Evolutionary conservation across 2,888 invertebrate genomes (phyloP), one percentile per base, ranked within the genome.

Genomic region (Charanyca ferruginea): DNA sequence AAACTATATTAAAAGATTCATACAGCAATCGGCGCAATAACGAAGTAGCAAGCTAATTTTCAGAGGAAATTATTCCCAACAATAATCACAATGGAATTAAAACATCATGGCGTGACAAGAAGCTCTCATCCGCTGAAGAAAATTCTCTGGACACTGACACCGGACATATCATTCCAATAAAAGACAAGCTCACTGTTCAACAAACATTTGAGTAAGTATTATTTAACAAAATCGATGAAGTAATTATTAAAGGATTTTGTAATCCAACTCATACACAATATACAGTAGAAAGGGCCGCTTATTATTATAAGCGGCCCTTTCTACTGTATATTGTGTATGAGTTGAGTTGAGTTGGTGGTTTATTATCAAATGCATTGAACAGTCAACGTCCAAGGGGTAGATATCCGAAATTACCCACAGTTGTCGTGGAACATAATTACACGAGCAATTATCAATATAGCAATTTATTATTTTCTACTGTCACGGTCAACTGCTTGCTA

Each of bases 381-480:
- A 28, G 9, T n/a, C 44, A 53, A 61, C 13, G 18, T 53, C 28
- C 20, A 45, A 38, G 11, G 11, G 32, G 32, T 11, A 11, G 32
- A 3, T 32, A 47, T 48, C 54, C 54, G 44, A 78, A 73, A 52
- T 52, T 32, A 66, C 42, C 45, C 13, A 61, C 67, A 13, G 66
- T 20, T 45, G 25, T 16, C 58, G 58, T 62, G 54, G 48, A 47
- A 35, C n/a, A 9, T 60, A 78, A 75, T 75, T 75, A 59, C 20
- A 54, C 20, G 28, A 18, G 18, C 22, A 49, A 28, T 61, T 58
- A 52, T 49, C 64, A 60, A 72, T 66, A 61, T 51, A 35, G 60
- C 55, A 72, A 60, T 77, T 77, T 80, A 77, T 51, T 58, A 69
- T 74, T 81, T 81, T 81, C 83, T 81, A 81, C 18, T 77, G 65